A percentile compares a stretch with the other conserved stretches of the same genome.
Evolutionary conservation across 2,888 invertebrate genomes (phyloP).

Genomic region (Allophyes oxyacanthae): DNA sequence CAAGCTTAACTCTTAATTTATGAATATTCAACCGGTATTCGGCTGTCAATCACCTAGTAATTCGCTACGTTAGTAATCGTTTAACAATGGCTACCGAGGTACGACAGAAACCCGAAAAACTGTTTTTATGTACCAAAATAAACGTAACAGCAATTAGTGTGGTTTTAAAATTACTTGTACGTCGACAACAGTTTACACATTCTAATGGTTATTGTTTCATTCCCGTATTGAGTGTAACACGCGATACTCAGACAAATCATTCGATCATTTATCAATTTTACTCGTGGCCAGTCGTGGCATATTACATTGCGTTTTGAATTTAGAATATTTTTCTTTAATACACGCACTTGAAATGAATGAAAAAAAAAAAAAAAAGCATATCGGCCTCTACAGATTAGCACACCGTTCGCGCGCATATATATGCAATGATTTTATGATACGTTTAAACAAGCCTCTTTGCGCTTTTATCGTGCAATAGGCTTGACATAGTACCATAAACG

Average conservation of each 20-base stretch:
- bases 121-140: slow-evolving; percentile 38
- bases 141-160: slow-evolving; percentile 33
- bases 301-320: slow-evolving; percentile 24
- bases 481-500: background rate
- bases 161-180: slow-evolving; percentile 21
- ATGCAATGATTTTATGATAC: background rate
- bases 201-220: slow-evolving; percentile 37
- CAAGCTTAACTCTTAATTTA: background rate
- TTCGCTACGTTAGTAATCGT: slow-evolving; percentile 12
- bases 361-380: slow-evolving; percentile 1
- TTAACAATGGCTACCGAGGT: slow-evolving; percentile 20
- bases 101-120: slow-evolving; percentile 23
- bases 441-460: no score
- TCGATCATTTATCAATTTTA: slow-evolving; percentile 38
- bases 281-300: slow-evolving; percentile 20
- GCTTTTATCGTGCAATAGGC: background rate
- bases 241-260: slow-evolving; percentile 25
- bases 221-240: slow-evolving; percentile 36
- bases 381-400: background rate
- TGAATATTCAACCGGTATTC: slow-evolving; percentile 11
- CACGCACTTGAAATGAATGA: slow-evolving; percentile 10
- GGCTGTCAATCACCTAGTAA: slow-evolving; percentile 7
- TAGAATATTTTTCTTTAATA: slow-evolving; percentile 3
- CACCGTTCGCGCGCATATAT: background rate
- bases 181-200: slow-evolving; percentile 47